Base-by-base conservation (phyloP, 2,888 invertebrate genomes). In the Flexamia atlantica region DNA sequence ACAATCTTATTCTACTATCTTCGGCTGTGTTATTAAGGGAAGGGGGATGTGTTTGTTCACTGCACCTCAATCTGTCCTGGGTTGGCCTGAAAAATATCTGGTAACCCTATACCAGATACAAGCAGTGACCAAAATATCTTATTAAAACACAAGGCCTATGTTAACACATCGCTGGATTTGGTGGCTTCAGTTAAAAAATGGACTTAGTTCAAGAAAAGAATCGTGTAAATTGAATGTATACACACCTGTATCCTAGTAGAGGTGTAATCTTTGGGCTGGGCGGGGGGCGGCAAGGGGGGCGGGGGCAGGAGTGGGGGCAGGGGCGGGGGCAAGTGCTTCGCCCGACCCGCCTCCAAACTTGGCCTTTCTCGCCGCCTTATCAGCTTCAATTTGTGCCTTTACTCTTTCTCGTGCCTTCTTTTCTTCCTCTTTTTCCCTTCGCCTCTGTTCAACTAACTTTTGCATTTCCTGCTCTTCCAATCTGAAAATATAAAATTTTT, bases 341-440 rank as follows among this genome's bases (percentile, higher is more conserved):
- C 32, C 42, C 0, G 90, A 85, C 4, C 42, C 74, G n/a, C 81
- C 70, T 1, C 89, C 89, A 88, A 91, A 91, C 89, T 93, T 93
- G 84, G 92, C 94, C 92, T 94, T 95, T 86, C 98, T 93, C 0
- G 97, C 97, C 83, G 94, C 93, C 90, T 96, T 97, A 89, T 99
- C 99, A 30, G 95, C 94, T 90, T 98, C 97, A 86, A 99, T 99
- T 91, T 98, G 96, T 32, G 97, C 96, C 80, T 93, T 93, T 0
- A 99, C 97, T 84, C 95, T 92, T 82, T 97, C 96, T 88, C 95
- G 93, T 0, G 98, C 98, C 86, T 93, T 89, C 89, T 95, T 95
- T 87, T 98, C 98, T 87, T 98, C 98, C 85, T 95, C 92, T 89
- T 98, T 98, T 88, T 99, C 98, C 20, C 95, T 91, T 87, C 95